Evolutionary conservation across 2,797 vertebrate genomes (phyloP).

Genomic region (Chelmon rostratus): DNA sequence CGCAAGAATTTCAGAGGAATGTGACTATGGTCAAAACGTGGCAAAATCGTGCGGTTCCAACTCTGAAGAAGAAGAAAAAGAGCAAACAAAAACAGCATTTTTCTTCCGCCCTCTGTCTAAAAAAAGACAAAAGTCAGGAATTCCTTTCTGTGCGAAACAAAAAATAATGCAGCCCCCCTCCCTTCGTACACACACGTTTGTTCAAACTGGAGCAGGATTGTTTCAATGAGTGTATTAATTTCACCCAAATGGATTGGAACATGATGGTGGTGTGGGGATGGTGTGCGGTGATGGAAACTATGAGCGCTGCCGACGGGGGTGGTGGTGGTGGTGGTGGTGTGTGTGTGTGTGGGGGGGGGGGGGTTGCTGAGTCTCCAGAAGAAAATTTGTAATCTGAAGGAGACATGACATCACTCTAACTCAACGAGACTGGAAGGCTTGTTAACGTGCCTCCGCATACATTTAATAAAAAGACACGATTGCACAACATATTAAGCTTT

Average conservation of each 20-base stretch:
- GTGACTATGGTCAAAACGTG: constrained; percentile 74
- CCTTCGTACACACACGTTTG: constrained; percentile 23
- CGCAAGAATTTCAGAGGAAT: constrained; percentile 73
- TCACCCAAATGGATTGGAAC: constrained; percentile 57
- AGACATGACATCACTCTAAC: constrained; percentile 76
- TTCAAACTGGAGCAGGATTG: constrained; percentile 44
- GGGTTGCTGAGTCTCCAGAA: constrained; percentile 55
- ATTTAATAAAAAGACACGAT: neutral
- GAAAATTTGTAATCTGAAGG: constrained; percentile 51
- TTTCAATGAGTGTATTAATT: constrained; percentile 59
- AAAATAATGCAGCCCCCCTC: neutral
- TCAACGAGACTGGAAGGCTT: constrained; percentile 17
- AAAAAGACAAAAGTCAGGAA: constrained; percentile 60
- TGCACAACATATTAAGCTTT: neutral
- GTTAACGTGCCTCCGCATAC: neutral
- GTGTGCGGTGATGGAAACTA: constrained; percentile 79
- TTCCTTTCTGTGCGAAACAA: constrained; percentile 54
- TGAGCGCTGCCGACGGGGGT: constrained; percentile 41
- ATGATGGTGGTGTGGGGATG: constrained; percentile 42
- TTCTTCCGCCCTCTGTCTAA: constrained; percentile 66
- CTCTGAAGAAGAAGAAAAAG: constrained; percentile 13
- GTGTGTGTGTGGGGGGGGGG: too few relatives aligned
- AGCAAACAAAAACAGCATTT: constrained; percentile 55
- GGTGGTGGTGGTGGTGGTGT: neutral
- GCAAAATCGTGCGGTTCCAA: constrained; percentile 58